Evolutionary conservation across 2,888 invertebrate genomes (phyloP).

Genomic region (Pollenia angustigena): DNA sequence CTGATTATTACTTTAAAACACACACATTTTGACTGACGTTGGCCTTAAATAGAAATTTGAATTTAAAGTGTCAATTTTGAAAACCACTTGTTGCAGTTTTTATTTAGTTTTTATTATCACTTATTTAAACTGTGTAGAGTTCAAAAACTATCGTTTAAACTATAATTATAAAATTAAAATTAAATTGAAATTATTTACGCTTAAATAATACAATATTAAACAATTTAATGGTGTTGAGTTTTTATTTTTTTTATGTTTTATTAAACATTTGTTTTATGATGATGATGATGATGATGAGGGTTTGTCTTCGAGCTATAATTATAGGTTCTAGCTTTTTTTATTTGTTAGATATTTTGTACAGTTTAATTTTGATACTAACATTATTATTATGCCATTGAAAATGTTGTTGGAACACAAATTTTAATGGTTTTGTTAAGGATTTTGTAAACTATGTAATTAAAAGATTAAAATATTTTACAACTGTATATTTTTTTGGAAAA

Average conservation of each 20-base stretch:
- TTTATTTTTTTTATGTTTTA: conserved; percentile 33
- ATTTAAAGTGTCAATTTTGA: conserved; percentile 47
- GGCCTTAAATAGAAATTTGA: conserved; percentile 14
- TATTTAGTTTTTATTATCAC: background rate
- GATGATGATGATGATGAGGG: conserved; percentile 65
- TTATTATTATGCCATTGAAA: conserved; percentile 65
- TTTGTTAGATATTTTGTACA: conserved; percentile 19
- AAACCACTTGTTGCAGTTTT: conserved; percentile 44
- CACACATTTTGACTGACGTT: background rate
- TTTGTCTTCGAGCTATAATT: conserved; percentile 63
- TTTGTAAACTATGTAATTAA: background rate
- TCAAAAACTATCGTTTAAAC: conserved; percentile 56
- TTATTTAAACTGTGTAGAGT: conserved; percentile 24
- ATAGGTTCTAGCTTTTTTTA: conserved; percentile 65
- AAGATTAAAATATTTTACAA: background rate
- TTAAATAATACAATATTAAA: conserved; percentile 54
- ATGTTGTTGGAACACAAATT: background rate
- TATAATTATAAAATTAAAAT: conserved; percentile 71
- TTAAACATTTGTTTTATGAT: conserved; percentile 5
- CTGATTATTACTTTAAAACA: conserved; percentile 52
- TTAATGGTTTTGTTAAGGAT: background rate
- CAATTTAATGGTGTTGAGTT: conserved; percentile 54
- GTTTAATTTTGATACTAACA: conserved; percentile 26
- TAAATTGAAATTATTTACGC: conserved; percentile 72
- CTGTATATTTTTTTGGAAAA: background rate